phyloP scores from a whole-genome alignment of 2,888 invertebrate genomes.

The Rhorus exstirpatorius region DNA sequence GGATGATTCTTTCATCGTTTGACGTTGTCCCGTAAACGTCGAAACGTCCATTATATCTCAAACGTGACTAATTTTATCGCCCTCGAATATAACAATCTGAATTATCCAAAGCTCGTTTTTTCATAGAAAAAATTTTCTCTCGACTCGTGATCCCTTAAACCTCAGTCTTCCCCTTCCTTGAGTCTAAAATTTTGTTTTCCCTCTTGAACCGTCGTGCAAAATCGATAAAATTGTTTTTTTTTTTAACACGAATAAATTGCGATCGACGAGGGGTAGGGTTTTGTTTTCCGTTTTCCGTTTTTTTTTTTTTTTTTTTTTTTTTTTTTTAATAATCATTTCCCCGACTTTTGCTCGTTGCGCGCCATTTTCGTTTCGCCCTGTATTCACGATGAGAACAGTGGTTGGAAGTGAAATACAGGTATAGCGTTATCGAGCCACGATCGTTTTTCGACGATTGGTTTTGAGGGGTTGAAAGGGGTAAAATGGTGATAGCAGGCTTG shows the following conservation, averaged over 20 bases:
- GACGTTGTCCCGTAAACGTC: constrained; percentile 3
- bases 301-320: too few relatives aligned
- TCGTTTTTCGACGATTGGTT: constrained; percentile 63
- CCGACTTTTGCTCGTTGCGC: constrained; percentile 29
- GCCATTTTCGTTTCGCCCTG: constrained; percentile 47
- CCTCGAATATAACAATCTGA: not conserved
- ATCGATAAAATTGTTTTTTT: not conserved
- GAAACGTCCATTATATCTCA: constrained; percentile 18
- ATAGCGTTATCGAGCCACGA: constrained; percentile 52
- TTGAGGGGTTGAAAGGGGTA: constrained; percentile 10
- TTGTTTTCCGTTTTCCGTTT: too few relatives aligned
- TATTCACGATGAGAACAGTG: not conserved
- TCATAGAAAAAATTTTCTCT: not conserved
- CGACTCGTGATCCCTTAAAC: not conserved
- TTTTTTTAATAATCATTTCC: constrained; percentile 48
- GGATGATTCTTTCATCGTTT: constrained; percentile 7
- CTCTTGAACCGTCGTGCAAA: too few relatives aligned
- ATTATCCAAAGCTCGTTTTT: constrained; percentile 6
- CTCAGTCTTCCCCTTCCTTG: not conserved
- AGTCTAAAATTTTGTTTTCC: not conserved
- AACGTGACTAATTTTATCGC: too few relatives aligned
- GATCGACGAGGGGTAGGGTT: constrained; percentile 8
- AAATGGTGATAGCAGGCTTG: constrained; percentile 14
- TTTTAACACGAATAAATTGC: not conserved
- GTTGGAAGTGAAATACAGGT: constrained; percentile 16